Evolutionary conservation across 2,797 vertebrate species (phyloP).

Genomic region (Crenichthys baileyi): DNA sequence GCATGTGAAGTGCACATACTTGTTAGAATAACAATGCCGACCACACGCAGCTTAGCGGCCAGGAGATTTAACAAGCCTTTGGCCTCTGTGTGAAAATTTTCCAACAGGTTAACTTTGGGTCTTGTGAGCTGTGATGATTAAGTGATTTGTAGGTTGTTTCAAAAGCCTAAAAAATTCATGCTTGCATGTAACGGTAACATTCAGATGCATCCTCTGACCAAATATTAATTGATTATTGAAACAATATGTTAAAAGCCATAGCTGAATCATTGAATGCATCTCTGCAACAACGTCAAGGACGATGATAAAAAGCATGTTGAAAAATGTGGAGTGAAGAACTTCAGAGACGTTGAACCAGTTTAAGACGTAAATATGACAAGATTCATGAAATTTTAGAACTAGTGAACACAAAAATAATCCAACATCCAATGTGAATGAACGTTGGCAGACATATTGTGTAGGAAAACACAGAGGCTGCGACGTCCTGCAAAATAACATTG

Average conservation of each 20-base stretch:
- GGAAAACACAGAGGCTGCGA: too few relatives aligned
- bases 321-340: neutral
- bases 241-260: neutral
- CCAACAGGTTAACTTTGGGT: conserved; percentile 18
- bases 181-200: neutral
- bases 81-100: conserved; percentile 28
- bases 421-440: too few relatives aligned
- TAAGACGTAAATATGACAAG: too few relatives aligned
- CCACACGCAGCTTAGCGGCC: conserved; percentile 57
- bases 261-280: neutral
- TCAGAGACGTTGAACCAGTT: too few relatives aligned
- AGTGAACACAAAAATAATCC: too few relatives aligned
- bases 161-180: neutral
- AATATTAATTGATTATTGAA: neutral
- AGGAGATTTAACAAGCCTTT: conserved; percentile 36
- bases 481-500: too few relatives aligned
- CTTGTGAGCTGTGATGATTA: conserved; percentile 9
- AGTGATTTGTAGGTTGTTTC: neutral
- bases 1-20: conserved; percentile 15
- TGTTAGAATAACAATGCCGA: conserved; percentile 35
- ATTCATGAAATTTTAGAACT: too few relatives aligned
- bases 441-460: neutral
- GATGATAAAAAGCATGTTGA: neutral
- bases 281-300: neutral
- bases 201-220: neutral